These are phyloP conservation scores for Drosophila bunnanda DNA, from an alignment of 2,888 invertebrate species.

Conservation along the genomic window DNA sequence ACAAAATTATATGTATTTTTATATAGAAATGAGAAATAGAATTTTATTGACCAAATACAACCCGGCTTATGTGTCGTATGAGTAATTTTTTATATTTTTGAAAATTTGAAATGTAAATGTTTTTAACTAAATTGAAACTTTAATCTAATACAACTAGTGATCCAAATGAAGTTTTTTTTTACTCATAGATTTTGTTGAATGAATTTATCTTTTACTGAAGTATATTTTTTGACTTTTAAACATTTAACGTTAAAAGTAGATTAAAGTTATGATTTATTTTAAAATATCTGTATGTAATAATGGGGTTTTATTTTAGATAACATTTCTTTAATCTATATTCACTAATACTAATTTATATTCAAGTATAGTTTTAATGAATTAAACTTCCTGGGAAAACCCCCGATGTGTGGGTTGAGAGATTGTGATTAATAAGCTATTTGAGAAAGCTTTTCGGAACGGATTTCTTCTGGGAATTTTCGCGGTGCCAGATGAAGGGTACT, in stretches of 20 bases:
- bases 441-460: background rate
- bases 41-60: background rate
- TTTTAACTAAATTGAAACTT: background rate
- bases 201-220: no score
- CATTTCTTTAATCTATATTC: no score
- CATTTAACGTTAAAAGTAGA: no score
- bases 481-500: constrained; percentile 16
- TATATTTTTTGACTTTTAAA: no score
- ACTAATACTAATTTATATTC: background rate
- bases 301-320: no score
- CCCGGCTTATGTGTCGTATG: background rate
- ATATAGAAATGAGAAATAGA: background rate
- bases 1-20: background rate
- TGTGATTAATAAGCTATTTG: constrained; percentile 17
- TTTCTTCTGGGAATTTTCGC: constrained; percentile 26
- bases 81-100: background rate
- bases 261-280: no score
- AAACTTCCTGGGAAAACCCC: constrained; percentile 6
- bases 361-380: background rate
- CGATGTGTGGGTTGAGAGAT: background rate
- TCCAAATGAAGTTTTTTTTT: no score
- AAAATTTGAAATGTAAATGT: background rate
- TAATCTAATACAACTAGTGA: no score
- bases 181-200: no score
- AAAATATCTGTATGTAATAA: no score